Conservation (phyloP, 2,113 vertebrate genomes). For the Psettodes erumei region DNA sequence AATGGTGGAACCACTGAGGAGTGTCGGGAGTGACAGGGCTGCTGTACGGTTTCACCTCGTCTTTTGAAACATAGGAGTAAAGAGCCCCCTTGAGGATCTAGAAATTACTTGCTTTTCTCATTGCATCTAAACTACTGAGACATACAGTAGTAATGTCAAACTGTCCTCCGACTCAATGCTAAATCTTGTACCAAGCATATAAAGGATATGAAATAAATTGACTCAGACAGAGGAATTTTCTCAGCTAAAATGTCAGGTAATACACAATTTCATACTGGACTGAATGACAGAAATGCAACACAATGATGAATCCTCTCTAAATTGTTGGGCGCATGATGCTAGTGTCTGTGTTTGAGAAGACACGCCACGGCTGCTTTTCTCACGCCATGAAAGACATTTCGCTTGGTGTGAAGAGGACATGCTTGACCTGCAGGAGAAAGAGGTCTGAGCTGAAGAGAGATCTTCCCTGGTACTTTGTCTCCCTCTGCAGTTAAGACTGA, state of each 20-base stretch:
- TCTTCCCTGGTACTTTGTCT: conserved; percentile 62
- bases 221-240: background rate
- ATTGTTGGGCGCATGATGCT: background rate
- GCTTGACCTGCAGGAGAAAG: conserved; percentile 22
- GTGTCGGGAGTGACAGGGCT: conserved; percentile 26
- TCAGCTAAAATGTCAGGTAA: background rate
- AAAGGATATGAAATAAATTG: background rate
- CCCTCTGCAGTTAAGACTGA: conserved; percentile 64
- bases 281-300: background rate
- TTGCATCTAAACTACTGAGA: background rate
- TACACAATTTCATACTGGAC: background rate
- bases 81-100: conserved; percentile 77
- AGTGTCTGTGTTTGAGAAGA: background rate
- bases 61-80: conserved; percentile 60
- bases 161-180: background rate
- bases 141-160: background rate
- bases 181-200: background rate
- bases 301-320: background rate
- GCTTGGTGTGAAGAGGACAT: conserved; percentile 10
- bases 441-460: background rate
- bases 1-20: conserved; percentile 65
- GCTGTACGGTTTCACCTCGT: conserved; percentile 21
- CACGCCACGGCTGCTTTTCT: background rate
- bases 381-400: background rate
- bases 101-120: conserved; percentile 35